Evolutionary conservation across 1,140 invertebrate species (phyloP).

Genomic region (Macrobrachium rosenbergii): DNA sequence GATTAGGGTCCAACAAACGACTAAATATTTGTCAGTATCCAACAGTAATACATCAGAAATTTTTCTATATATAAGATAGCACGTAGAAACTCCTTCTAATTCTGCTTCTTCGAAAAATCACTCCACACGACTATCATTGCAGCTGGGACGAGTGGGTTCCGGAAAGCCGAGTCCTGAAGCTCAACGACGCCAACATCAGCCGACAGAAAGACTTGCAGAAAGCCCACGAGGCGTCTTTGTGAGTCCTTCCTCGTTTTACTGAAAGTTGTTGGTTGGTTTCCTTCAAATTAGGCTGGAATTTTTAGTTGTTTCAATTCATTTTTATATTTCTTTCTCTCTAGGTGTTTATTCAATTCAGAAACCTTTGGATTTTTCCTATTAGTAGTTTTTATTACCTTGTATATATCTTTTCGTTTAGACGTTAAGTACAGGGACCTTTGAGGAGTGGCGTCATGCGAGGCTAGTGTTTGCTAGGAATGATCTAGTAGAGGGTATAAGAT

Average conservation of each 20-base stretch:
- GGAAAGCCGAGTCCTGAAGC: conserved; percentile 91
- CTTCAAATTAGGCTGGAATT: background rate
- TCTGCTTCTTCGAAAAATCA: background rate
- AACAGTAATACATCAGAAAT: too few relatives aligned
- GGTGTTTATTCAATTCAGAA: too few relatives aligned
- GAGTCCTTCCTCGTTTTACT: conserved; percentile 33
- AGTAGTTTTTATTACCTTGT: background rate
- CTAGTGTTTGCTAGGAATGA: too few relatives aligned
- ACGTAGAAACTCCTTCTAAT: too few relatives aligned
- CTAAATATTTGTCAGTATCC: too few relatives aligned
- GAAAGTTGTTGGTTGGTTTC: background rate
- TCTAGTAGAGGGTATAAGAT: too few relatives aligned
- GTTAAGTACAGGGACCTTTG: too few relatives aligned
- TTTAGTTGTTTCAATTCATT: conserved; percentile 36
- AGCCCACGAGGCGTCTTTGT: conserved; percentile 80
- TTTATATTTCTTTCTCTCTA: too few relatives aligned
- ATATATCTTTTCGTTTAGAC: too few relatives aligned
- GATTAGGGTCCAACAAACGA: too few relatives aligned
- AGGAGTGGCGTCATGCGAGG: too few relatives aligned
- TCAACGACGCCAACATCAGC: conserved; percentile 91
- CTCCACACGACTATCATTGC: conserved; percentile 66
- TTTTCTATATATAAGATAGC: too few relatives aligned
- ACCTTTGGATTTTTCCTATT: background rate
- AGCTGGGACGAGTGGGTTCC: conserved; percentile 99
- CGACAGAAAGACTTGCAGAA: conserved; percentile 90